Evolutionary conservation across 92 coral and sea anemone species (phyloP).

Genomic region (Zoanthus solanderi): DNA sequence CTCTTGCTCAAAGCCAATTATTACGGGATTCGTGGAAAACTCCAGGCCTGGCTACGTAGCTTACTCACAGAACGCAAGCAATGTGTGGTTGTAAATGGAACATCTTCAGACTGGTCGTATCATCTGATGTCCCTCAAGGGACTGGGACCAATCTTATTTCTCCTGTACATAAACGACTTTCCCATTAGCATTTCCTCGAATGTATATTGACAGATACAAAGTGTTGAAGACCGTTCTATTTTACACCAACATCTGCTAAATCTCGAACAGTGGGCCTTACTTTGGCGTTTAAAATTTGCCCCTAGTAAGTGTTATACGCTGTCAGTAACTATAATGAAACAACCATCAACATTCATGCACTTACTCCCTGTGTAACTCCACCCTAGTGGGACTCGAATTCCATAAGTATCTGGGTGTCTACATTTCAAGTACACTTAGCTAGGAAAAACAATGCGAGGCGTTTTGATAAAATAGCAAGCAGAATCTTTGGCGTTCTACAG

Average conservation of each 20-base stretch:
- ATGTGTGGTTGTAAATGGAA: constrained; percentile 48
- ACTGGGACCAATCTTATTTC: constrained; percentile 48
- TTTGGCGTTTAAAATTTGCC: constrained; percentile 11
- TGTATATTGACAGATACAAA: constrained; percentile 42
- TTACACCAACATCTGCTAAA: constrained; percentile 16
- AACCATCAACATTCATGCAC: constrained; percentile 39
- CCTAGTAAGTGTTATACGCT: constrained; percentile 11
- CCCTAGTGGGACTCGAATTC: constrained; percentile 24
- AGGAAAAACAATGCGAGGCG: constrained; percentile 26
- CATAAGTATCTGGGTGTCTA: constrained; percentile 40
- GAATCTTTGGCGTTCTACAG: neutral
- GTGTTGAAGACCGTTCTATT: constrained; percentile 32
- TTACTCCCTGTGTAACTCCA: constrained; percentile 34
- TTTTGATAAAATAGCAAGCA: constrained; percentile 27
- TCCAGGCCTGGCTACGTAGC: constrained; percentile 2
- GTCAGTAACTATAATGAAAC: constrained; percentile 45
- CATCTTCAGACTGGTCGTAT: constrained; percentile 32
- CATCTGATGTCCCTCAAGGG: constrained; percentile 50
- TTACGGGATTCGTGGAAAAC: constrained; percentile 49
- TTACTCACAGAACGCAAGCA: constrained; percentile 40
- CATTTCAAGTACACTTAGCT: constrained; percentile 47
- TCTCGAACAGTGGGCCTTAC: constrained; percentile 1
- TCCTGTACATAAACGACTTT: constrained; percentile 33
- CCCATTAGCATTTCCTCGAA: constrained; percentile 20
- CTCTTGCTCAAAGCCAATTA: constrained; percentile 44